phyloP scores from a whole-genome alignment of 2,113 vertebrate genomes.

The Cavia aperea region DNA sequence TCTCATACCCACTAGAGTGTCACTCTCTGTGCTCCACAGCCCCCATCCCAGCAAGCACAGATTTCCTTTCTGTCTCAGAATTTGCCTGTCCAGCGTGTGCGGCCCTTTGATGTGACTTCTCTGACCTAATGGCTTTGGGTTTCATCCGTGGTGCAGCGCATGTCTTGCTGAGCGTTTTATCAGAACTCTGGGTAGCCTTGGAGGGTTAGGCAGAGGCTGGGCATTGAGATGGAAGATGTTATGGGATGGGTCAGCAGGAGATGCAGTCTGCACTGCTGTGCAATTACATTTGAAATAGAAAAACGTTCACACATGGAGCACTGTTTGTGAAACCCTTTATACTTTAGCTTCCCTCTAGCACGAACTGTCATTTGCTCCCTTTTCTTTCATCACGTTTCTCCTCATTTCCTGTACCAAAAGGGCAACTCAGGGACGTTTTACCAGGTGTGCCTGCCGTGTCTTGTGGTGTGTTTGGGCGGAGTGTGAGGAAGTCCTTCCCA shows the following conservation, averaged over 20 bases:
- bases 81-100: rapidly evolving
- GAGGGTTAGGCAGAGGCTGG: background rate
- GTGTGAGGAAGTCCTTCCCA: background rate
- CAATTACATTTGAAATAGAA: background rate
- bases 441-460: background rate
- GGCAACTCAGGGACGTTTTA: background rate
- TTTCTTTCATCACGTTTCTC: background rate
- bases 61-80: background rate
- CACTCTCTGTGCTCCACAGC: no score
- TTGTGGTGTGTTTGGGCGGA: background rate
- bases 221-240: rapidly evolving
- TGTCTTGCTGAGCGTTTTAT: background rate
- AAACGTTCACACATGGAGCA: rapidly evolving
- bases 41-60: background rate
- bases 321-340: rapidly evolving
- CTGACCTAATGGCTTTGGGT: rapidly evolving
- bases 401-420: background rate
- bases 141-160: rapidly evolving
- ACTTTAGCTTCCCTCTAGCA: rapidly evolving
- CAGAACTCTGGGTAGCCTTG: rapidly evolving
- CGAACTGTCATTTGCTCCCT: rapidly evolving
- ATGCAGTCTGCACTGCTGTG: no score
- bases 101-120: background rate
- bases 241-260: rapidly evolving
- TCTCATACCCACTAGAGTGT: rapidly evolving